These are phyloP conservation scores for Eupithecia subfuscata DNA, from an alignment of 2,888 invertebrate species.

Conservation along the genomic window DNA sequence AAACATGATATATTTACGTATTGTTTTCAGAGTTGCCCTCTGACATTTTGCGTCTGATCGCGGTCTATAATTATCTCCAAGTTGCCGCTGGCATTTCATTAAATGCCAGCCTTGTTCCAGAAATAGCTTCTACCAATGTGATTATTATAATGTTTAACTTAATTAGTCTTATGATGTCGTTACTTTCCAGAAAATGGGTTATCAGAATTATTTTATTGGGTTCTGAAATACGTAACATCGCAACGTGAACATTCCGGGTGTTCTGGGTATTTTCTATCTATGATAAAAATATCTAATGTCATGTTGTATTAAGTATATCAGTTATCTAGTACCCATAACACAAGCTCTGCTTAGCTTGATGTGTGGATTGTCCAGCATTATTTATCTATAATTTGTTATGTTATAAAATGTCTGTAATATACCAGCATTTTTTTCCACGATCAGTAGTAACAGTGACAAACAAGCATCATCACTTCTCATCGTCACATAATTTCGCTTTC, in stretches of 20 bases:
- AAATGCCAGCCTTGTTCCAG: slow-evolving; percentile 32
- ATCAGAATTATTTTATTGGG: too few relatives aligned
- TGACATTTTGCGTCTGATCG: slow-evolving; percentile 15
- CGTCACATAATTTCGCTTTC: neutral
- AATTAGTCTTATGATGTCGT: neutral
- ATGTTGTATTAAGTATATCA: too few relatives aligned
- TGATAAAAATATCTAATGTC: too few relatives aligned
- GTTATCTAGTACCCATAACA: too few relatives aligned
- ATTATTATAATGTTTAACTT: neutral
- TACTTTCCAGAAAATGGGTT: neutral
- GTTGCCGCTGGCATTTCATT: slow-evolving; percentile 43
- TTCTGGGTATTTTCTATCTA: too few relatives aligned
- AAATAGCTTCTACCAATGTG: neutral
- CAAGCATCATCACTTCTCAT: neutral
- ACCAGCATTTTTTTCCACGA: neutral
- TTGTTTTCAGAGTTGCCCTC: slow-evolving; percentile 3
- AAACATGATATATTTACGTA: slow-evolving; percentile 4
- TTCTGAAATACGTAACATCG: too few relatives aligned
- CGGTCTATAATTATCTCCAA: slow-evolving; percentile 40
- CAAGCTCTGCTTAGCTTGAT: too few relatives aligned
- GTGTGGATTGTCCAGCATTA: too few relatives aligned
- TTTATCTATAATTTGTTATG: neutral
- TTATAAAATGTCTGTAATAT: neutral
- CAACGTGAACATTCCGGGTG: too few relatives aligned
- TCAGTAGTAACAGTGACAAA: neutral